These are phyloP conservation scores for Drosophila hydei DNA, from an alignment of 1,140 invertebrate species.

Conservation along the genomic window DNA sequence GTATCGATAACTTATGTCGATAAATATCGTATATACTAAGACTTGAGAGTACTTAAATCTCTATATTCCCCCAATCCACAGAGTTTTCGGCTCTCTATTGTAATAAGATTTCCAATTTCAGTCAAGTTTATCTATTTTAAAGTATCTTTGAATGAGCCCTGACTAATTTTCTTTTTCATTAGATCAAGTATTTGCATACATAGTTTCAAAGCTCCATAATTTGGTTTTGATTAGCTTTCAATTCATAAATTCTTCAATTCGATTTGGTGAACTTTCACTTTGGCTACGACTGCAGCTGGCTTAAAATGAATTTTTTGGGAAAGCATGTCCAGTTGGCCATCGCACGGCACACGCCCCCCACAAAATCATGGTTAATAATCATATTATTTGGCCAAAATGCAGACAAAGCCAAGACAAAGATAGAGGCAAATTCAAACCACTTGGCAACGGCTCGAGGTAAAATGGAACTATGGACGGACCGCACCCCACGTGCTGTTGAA, in stretches of 20 bases:
- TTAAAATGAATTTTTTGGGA: slow-evolving; percentile 40
- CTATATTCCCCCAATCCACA: too few species aligned
- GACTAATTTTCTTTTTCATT: too few species aligned
- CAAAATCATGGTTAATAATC: slow-evolving; percentile 6
- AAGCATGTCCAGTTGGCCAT: slow-evolving; percentile 59
- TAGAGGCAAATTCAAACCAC: slow-evolving; percentile 17
- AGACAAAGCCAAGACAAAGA: neutral
- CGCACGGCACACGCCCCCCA: slow-evolving; percentile 27
- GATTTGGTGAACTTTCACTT: slow-evolving; percentile 48
- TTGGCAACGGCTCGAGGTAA: slow-evolving; percentile 2
- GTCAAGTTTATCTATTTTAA: too few species aligned
- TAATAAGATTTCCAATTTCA: too few species aligned
- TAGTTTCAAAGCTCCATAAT: neutral
- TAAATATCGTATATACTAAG: too few species aligned
- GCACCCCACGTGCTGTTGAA: slow-evolving; percentile 71
- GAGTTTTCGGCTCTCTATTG: too few species aligned
- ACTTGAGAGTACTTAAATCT: too few species aligned
- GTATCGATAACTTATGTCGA: too few species aligned
- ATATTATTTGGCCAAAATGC: slow-evolving; percentile 4
- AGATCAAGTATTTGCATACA: too few species aligned
- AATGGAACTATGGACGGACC: slow-evolving; percentile 25
- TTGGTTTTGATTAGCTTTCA: neutral
- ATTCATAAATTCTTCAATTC: slow-evolving; percentile 14
- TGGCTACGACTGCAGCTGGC: slow-evolving; percentile 4
- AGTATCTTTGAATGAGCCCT: too few species aligned